Evolutionary conservation across 2,888 invertebrate genomes (phyloP).

Genomic region (Tethea ocularis): DNA sequence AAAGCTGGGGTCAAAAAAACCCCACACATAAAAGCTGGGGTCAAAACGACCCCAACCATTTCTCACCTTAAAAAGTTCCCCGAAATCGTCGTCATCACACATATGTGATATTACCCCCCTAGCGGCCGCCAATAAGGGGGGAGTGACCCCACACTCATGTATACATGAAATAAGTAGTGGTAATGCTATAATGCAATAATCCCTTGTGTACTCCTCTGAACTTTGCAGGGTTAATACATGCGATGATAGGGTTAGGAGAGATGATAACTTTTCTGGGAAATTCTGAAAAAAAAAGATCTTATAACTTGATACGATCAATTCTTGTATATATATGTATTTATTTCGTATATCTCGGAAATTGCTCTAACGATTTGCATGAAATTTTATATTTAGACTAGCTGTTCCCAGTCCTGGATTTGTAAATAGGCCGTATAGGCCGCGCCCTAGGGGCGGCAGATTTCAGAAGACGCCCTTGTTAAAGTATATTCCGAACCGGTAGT

Average conservation of each 20-base stretch:
- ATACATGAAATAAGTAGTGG: background rate
- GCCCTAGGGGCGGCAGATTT: too few relatives aligned
- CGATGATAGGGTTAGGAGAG: slow-evolving; percentile 20
- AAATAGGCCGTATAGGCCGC: too few relatives aligned
- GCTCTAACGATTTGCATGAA: too few relatives aligned
- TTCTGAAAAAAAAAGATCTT: slow-evolving; percentile 19
- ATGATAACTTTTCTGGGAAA: slow-evolving; percentile 19
- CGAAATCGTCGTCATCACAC: slow-evolving; percentile 4
- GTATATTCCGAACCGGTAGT: too few relatives aligned
- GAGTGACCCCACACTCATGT: background rate
- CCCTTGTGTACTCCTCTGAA: slow-evolving; percentile 16
- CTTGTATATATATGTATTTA: too few relatives aligned
- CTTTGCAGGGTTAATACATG: slow-evolving; percentile 22
- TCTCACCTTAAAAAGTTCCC: slow-evolving; percentile 8
- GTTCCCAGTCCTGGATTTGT: too few relatives aligned
- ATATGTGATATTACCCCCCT: slow-evolving; percentile 1
- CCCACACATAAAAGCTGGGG: too few relatives aligned
- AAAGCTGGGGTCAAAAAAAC: too few relatives aligned
- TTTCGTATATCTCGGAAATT: too few relatives aligned
- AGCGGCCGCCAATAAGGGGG: background rate
- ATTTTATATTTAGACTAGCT: too few relatives aligned
- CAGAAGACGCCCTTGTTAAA: too few relatives aligned
- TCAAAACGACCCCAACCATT: background rate
- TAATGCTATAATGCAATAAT: slow-evolving; percentile 3
- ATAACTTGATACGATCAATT: too few relatives aligned